These are phyloP conservation scores for Cheilosia soror DNA, from an alignment of 2,888 invertebrate genomes.

Conservation along the genomic window DNA sequence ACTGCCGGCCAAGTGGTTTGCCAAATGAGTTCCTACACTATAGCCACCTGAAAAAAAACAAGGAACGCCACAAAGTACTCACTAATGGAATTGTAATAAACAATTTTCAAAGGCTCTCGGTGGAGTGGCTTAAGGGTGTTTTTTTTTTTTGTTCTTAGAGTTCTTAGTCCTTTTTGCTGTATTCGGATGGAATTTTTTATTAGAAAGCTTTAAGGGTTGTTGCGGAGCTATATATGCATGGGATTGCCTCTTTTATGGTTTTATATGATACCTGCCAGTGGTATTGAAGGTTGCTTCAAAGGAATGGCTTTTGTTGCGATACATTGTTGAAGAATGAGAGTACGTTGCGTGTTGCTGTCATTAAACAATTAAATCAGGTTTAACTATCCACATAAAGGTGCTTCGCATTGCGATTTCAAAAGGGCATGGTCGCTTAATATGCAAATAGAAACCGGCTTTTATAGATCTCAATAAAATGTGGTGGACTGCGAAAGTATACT, in stretches of 20 bases:
- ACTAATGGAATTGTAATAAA: conserved; percentile 71
- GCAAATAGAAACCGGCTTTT: background rate
- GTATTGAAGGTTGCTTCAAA: background rate
- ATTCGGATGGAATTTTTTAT: conserved; percentile 25
- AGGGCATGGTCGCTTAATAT: conserved; percentile 18
- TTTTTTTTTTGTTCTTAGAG: background rate
- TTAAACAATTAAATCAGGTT: conserved; percentile 54
- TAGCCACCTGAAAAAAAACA: conserved; percentile 22
- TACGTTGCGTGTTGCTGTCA: conserved; percentile 34
- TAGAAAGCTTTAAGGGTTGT: conserved; percentile 31
- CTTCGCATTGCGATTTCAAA: conserved; percentile 6
- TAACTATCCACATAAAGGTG: conserved; percentile 19
- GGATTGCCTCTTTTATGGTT: conserved; percentile 38
- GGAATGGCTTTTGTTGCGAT: conserved; percentile 11
- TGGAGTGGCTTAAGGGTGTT: background rate
- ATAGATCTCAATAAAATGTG: background rate
- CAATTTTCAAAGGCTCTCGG: conserved; percentile 29
- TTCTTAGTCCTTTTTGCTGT: background rate
- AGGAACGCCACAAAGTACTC: conserved; percentile 31
- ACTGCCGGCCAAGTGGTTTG: conserved; percentile 29
- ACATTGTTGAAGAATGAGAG: conserved; percentile 40
- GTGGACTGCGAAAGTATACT: too few relatives aligned
- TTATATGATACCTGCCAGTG: background rate
- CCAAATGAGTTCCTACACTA: conserved; percentile 49
- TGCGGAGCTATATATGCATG: conserved; percentile 18